phyloP scores from a whole-genome alignment of 2,113 vertebrate genomes.

The Condylura cristata region DNA sequence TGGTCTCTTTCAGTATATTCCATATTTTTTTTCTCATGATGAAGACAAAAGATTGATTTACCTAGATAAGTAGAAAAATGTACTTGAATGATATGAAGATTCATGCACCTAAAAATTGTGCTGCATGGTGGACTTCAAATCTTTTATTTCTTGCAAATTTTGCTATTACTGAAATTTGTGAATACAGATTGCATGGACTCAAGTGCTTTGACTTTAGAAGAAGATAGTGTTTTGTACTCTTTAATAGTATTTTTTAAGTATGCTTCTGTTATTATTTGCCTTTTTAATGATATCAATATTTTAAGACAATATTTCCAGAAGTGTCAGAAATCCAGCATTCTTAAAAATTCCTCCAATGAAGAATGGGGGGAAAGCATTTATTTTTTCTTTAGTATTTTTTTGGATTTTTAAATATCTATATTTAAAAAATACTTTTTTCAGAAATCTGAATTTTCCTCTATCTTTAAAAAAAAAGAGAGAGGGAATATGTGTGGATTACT shows the following conservation, averaged over 20 bases:
- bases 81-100: neutral
- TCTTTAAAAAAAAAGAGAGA: neutral
- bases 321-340: constrained; percentile 52
- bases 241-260: neutral
- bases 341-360: neutral
- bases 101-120: constrained; percentile 24
- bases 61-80: neutral
- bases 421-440: constrained; percentile 17
- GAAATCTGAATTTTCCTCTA: constrained; percentile 51
- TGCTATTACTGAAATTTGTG: constrained; percentile 62
- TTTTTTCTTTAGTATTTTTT: constrained; percentile 47
- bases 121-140: constrained; percentile 51
- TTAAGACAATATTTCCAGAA: constrained; percentile 68
- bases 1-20: neutral
- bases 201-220: constrained; percentile 57
- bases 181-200: constrained; percentile 57
- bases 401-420: too few species aligned
- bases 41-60: constrained; percentile 32
- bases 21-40: neutral
- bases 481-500: neutral
- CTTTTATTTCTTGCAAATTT: constrained; percentile 57
- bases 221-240: constrained; percentile 53
- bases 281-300: constrained; percentile 17
- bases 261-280: constrained; percentile 58
- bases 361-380: constrained; percentile 22